A percentile compares a stretch with the other conserved stretches of the same genome.
Conservation (phyloP, 2,113 vertebrate genomes). For the Crotalus tigris region DNA sequence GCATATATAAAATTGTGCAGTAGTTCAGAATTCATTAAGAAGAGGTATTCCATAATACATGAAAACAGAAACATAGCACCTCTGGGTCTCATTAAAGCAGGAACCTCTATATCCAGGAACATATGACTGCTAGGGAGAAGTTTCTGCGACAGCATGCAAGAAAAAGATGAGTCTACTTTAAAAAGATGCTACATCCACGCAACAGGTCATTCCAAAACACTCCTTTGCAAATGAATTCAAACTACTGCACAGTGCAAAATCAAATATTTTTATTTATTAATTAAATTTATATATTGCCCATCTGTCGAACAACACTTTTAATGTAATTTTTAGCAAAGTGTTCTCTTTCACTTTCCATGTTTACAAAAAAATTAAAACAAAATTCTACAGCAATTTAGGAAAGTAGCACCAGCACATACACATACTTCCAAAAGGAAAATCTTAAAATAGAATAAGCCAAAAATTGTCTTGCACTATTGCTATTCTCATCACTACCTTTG, state of each 20-base stretch:
- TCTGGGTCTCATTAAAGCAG: background rate
- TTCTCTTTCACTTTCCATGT: background rate
- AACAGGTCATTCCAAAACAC: background rate
- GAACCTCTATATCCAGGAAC: background rate
- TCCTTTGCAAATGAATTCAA: background rate
- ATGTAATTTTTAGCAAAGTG: background rate
- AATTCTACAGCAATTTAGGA: background rate
- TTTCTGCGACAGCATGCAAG: background rate
- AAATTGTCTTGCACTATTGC: background rate
- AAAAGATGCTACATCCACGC: background rate
- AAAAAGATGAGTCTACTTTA: background rate
- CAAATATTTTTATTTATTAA: background rate
- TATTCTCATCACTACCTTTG: background rate
- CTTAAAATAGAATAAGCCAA: background rate
- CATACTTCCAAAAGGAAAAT: background rate
- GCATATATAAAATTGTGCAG: background rate
- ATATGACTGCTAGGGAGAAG: background rate
- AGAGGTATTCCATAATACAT: background rate
- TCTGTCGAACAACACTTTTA: background rate
- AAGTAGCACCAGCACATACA: background rate
- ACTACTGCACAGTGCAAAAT: background rate
- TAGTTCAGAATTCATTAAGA: background rate
- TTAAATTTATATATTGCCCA: background rate
- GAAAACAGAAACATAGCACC: background rate
- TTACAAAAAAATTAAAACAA: background rate